These are phyloP conservation scores for Brachionus plicatilis DNA, from an alignment of 1,140 invertebrate species.

Conservation along the genomic window DNA sequence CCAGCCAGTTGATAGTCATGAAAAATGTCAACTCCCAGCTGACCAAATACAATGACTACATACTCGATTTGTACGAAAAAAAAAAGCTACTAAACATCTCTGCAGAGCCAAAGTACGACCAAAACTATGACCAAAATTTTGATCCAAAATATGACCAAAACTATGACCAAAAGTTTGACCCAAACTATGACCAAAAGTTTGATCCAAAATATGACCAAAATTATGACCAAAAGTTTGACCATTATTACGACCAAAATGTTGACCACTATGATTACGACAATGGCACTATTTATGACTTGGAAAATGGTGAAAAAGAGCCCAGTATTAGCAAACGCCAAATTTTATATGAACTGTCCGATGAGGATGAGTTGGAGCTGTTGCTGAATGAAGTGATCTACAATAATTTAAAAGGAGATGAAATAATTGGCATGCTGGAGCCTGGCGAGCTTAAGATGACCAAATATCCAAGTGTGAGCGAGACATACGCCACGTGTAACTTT, in stretches of 20 bases:
- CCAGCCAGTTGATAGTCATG: constrained; percentile 12
- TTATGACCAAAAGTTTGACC: too few relatives aligned
- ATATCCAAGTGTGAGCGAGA: background rate
- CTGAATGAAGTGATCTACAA: background rate
- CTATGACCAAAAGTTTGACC: background rate
- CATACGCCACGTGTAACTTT: background rate
- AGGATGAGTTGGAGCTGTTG: background rate
- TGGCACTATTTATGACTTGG: background rate
- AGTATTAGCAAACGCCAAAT: background rate
- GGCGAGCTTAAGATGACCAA: background rate
- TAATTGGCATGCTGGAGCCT: background rate
- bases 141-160: background rate
- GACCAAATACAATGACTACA: constrained; percentile 9
- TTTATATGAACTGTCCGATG: background rate
- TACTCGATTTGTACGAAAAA: background rate
- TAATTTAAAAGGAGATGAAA: background rate
- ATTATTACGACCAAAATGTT: background rate
- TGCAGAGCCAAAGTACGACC: background rate
- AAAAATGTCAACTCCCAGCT: constrained; percentile 33
- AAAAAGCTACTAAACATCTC: background rate
- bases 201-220: too few relatives aligned
- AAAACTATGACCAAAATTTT: background rate
- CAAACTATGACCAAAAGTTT: too few relatives aligned
- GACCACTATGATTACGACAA: background rate
- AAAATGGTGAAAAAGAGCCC: background rate